Evolutionary conservation across 2,113 vertebrate species (phyloP), one percentile per base, ranked within the genome.

Genomic region (Sterrhoptilus dennistouni): DNA sequence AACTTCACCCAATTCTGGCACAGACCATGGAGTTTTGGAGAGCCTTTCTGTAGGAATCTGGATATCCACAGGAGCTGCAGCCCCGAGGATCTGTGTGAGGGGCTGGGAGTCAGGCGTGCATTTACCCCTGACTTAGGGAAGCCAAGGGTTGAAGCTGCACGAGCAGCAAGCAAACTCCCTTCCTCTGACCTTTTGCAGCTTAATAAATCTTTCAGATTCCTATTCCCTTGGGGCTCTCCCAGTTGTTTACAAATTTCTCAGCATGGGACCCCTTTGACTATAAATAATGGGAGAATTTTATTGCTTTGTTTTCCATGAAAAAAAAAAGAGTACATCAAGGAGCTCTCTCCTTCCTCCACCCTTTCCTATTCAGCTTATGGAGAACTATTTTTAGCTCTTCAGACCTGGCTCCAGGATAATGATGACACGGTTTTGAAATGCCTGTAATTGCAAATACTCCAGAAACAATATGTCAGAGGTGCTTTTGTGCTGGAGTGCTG

Each of bases 191-290:
- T 97, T 96, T 96, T 83, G 76, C 18, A 78, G 53, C 52, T 91
- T 77, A 87, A 96, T 91, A 93, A 91, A 84, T 87, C 75, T 91
- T 95, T 95, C 93, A 93, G 88, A 54, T 54, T 86, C 47, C 74
- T 89, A 21, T 78, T 95, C 94, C 95, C 93, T 50, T 61, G 89
- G 28, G 94, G 89, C 56, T 94, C 60, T 90, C 80, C 47, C 74
- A 78, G 74, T 93, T 97, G 96, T 97, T 96, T 97, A 95, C 95
- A 90, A 70, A 94, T 49, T 96, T 96, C 92, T 96, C 76, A 87
- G 79, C 83, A 82, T 61, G 80, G 83, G 94, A 96, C 86, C 84
- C 90, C 93, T 89, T 20, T 5, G 54, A 25, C 91, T 94, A 94
- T 87, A 97, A 96, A 96, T 95, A 95, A 88, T 60, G 24, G 45